These are phyloP conservation scores for Butorides virescens DNA, from an alignment of 2,113 vertebrate genomes.

Conservation along the genomic window DNA sequence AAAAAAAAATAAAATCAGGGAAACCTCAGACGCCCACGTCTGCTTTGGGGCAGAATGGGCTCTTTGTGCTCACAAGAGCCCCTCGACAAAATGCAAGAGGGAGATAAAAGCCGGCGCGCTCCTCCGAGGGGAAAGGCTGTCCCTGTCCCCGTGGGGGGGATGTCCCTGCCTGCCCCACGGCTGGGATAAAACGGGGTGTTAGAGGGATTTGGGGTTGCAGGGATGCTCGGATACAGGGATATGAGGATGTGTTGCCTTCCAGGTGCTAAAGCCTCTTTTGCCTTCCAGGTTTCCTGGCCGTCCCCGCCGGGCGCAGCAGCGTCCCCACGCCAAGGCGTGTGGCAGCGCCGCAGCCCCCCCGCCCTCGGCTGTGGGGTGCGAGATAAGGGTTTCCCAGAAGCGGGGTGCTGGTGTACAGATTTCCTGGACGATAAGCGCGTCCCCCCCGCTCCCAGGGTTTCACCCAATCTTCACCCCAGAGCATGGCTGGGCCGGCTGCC, in stretches of 20 bases:
- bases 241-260: background rate
- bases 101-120: background rate
- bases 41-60: background rate
- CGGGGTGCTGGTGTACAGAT: rapidly evolving
- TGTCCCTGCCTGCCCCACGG: background rate
- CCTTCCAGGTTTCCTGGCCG: background rate
- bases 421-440: background rate
- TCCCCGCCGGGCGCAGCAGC: background rate
- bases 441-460: background rate
- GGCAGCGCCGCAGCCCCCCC: background rate
- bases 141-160: rapidly evolving
- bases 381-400: constrained; percentile 41
- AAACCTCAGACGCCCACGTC: rapidly evolving
- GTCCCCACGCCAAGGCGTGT: rapidly evolving
- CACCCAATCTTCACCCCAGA: background rate
- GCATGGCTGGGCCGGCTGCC: rapidly evolving
- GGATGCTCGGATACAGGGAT: background rate
- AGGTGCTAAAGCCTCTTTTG: too few species aligned
- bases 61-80: rapidly evolving
- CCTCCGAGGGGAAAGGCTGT: background rate
- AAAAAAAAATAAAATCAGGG: background rate
- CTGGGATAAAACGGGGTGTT: background rate
- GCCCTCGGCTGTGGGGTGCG: rapidly evolving
- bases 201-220: too few species aligned
- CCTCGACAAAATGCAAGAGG: rapidly evolving